Conservation (phyloP, 2,797 vertebrate genomes). For the Pseudochirops cupreus region DNA sequence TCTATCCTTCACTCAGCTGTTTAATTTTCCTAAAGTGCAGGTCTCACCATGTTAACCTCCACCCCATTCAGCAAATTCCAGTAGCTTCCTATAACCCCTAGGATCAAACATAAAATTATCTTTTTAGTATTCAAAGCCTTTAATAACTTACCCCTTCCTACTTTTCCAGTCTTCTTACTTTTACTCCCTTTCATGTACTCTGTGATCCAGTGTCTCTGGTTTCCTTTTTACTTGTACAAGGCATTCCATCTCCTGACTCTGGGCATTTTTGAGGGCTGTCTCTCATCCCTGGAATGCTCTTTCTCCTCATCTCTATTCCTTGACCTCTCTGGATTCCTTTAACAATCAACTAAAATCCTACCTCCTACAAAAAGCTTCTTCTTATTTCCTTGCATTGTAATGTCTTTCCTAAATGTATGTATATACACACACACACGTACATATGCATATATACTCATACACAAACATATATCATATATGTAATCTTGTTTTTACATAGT, state of each 20-base stretch:
- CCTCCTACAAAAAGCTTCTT: neutral
- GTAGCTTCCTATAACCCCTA: neutral
- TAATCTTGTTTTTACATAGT: neutral
- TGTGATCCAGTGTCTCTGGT: neutral
- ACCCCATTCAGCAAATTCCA: neutral
- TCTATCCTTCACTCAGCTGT: neutral
- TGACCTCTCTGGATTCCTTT: neutral
- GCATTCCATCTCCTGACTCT: neutral
- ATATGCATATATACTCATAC: no score
- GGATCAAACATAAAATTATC: neutral
- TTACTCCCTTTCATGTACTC: neutral
- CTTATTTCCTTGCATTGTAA: neutral
- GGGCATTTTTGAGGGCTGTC: neutral
- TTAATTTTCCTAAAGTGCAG: neutral
- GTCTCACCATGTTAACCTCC: neutral
- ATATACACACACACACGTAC: rapidly evolving
- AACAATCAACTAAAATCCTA: neutral
- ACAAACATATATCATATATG: neutral
- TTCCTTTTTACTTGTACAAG: neutral
- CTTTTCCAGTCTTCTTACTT: neutral
- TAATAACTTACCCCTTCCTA: neutral
- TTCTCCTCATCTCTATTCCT: neutral
- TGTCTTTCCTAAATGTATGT: neutral
- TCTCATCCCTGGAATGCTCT: neutral
- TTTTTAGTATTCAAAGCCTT: neutral